Percentiles rank a stretch among this genome's conserved stretches.
Evolutionary conservation across 1,140 invertebrate genomes (phyloP).

Genomic region (Aphidius ervi): DNA sequence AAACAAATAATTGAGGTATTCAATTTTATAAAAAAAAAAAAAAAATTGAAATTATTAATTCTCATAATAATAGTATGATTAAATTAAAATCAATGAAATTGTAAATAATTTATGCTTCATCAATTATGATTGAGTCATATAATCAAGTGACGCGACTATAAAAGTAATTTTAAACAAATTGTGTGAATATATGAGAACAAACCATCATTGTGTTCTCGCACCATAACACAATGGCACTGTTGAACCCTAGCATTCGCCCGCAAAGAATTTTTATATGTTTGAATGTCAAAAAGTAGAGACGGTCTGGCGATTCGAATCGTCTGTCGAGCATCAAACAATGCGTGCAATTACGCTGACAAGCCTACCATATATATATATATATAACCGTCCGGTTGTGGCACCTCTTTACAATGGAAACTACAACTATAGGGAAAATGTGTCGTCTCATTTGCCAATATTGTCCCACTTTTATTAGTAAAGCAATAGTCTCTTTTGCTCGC

Average conservation of each 20-base stretch:
- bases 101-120: slow-evolving; percentile 9
- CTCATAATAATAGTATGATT: background rate
- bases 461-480: slow-evolving; percentile 44
- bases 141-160: slow-evolving; percentile 9
- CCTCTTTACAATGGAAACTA: slow-evolving; percentile 34
- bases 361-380: slow-evolving; percentile 20
- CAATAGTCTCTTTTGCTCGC: slow-evolving; percentile 13
- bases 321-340: slow-evolving; percentile 43
- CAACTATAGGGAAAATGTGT: slow-evolving; percentile 35
- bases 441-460: slow-evolving; percentile 53
- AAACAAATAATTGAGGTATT: too few species aligned
- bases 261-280: background rate
- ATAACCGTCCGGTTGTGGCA: slow-evolving; percentile 30
- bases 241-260: slow-evolving; percentile 22
- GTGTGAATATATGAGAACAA: slow-evolving; percentile 21
- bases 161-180: slow-evolving; percentile 1
- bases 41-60: background rate
- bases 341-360: slow-evolving; percentile 40
- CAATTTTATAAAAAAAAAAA: too few species aligned
- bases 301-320: slow-evolving; percentile 28
- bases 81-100: slow-evolving; percentile 13
- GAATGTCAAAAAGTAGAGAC: slow-evolving; percentile 14
- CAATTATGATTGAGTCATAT: slow-evolving; percentile 6
- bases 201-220: slow-evolving; percentile 23
- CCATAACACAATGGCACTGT: slow-evolving; percentile 20